Evolutionary conservation across 23 tunicate genomes (phyloP).

Genomic region (Pegea sp.): DNA sequence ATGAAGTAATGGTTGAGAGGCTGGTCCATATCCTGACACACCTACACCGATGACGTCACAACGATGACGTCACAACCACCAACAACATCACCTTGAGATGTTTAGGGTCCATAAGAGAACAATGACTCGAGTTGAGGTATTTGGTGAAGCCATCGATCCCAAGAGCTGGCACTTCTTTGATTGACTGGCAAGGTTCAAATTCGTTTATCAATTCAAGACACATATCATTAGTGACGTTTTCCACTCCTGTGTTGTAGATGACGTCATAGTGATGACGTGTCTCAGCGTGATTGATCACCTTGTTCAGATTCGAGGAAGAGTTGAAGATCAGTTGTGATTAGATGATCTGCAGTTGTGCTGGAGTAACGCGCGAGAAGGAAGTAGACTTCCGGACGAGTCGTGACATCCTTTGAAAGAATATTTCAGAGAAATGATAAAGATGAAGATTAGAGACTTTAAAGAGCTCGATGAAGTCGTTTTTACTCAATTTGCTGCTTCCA

Average conservation of each 20-base stretch:
- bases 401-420: slow-evolving; percentile 49
- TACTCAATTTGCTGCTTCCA: slow-evolving; percentile 19
- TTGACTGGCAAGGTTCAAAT: slow-evolving; percentile 42
- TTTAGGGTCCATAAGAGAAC: slow-evolving; percentile 46
- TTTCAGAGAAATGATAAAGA: neutral
- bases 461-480: slow-evolving; percentile 62
- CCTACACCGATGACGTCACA: slow-evolving; percentile 11
- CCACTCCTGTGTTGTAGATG: slow-evolving; percentile 10
- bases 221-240: slow-evolving; percentile 26
- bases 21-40: slow-evolving; percentile 91
- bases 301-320: slow-evolving; percentile 82
- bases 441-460: slow-evolving; percentile 23
- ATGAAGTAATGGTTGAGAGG: slow-evolving; percentile 89
- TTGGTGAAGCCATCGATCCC: slow-evolving; percentile 97
- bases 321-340: slow-evolving; percentile 55
- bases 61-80: neutral
- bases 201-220: slow-evolving; percentile 40
- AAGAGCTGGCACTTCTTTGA: slow-evolving; percentile 45
- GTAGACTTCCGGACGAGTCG: slow-evolving; percentile 92
- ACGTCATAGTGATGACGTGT: neutral
- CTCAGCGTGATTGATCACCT: slow-evolving; percentile 14
- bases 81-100: slow-evolving; percentile 26
- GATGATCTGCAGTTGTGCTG: slow-evolving; percentile 22
- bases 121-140: slow-evolving; percentile 61
- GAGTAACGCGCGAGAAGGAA: slow-evolving; percentile 78